Base-by-base conservation (phyloP, 2,797 vertebrate genomes). In the Anableps anableps region DNA sequence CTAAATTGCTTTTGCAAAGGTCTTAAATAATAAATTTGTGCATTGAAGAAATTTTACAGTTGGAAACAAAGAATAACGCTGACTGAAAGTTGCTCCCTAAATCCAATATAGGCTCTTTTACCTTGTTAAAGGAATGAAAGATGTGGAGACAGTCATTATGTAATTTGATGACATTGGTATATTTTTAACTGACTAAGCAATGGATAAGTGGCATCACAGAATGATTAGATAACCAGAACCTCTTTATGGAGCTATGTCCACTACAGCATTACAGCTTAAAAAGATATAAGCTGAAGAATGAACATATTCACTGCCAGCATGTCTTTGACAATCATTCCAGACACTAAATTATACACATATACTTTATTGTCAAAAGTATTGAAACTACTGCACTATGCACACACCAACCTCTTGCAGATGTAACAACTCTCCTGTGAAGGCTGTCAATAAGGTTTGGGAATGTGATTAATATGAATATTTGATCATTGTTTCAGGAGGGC, bases 151-250 rank as follows among this genome's bases (percentile, higher is more conserved):
- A 72, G 66, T 0, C 64, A 45, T 9, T 50, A 47, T 75, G 62
- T 50, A 36, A 70, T 19, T 7, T 9, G 38, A 55, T 66, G 58
- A 50, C 58, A 51, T 29, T 23, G 26, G 64, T 58, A 23, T 79
- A 7, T 79, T 83, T 79, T 58, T 31, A 70, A 64, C 55, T 29
- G 68, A 11, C 26, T 62, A 53, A 31, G 26, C 53, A 78, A 77
- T 34, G 58, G 74, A 34, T 48, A 43, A 68, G 76, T 55, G 74
- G 72, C 47, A 76, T 51, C 31, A 21, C 26, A 41, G 53, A 66
- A 53, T 13, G 14, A 72, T 34, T 55, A 74, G 50, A 45, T 9
- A 85, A 53, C 9, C n/a, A 9, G 62, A 47, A 31, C 2, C 26
- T 41, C 4, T 68, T 62, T 62, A 62, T n/a, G 10, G 9, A 62